Evolutionary conservation across 2,797 vertebrate species (phyloP), one percentile per base, ranked within the genome.

Genomic region (Tamandua tetradactyla): DNA sequence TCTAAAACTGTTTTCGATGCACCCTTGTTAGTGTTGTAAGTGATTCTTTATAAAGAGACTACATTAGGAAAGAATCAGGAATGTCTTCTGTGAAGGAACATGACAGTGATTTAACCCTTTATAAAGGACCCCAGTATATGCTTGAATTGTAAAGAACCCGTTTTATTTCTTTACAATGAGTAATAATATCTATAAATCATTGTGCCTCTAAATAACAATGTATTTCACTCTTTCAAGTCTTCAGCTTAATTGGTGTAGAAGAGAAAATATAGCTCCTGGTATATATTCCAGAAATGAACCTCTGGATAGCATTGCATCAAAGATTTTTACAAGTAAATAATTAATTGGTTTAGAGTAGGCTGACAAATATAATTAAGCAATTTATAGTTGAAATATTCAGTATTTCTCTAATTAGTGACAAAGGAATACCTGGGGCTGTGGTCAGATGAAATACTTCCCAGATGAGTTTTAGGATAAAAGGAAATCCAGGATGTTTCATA

Each of bases 381-480:
- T 95, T 96, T 95, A 94, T 89, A 78, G 74, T 93, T 94, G 95
- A 97, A 94, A 95, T 91, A 89, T 68, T 95, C 92, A 88, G 89
- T 96, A 86, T 97, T 96, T 95, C 95, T 96, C 95, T 96, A 95
- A 96, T 97, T 96, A 96, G 93, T 85, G 87, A 94, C 95, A 96
- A 84, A 94, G 96, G 94, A 93, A 32, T 95, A 97, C 96, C 96
- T 96, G 93, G 95, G 95, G 96, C 96, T 96, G 85, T 91, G 93
- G 92, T 96, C 95, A 91, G 96, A 96, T 92, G 82, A 96, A 95
- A 87, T 89, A 62, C 79, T 93, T 95, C 94, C 95, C 89, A 93
- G 79, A 87, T 92, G 92, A 95, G 91, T 89, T 89, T 87, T 61
- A 87, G 76, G 93, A 91, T 96, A 76, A 95, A 97, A 97, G 93